Evolutionary conservation across 2,797 vertebrate species (phyloP).

Genomic region (Astyanax mexicanus): DNA sequence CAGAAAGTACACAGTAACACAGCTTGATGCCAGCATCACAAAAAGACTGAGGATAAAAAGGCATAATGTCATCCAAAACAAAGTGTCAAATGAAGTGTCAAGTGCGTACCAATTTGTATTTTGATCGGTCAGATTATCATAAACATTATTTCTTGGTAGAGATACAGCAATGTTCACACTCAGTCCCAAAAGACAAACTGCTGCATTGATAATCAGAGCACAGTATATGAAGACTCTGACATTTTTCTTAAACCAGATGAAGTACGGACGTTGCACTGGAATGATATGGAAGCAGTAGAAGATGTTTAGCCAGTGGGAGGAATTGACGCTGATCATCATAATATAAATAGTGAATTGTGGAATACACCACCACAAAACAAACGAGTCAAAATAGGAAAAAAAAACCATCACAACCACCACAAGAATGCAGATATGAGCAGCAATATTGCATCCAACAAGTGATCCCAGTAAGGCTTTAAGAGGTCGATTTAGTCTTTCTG

Average conservation of each 20-base stretch:
- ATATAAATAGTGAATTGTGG: background rate
- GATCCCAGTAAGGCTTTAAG: constrained; percentile 58
- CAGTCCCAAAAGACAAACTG: background rate
- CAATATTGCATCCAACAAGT: constrained; percentile 44
- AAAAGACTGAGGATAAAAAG: constrained; percentile 32
- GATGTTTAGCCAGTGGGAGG: constrained; percentile 61
- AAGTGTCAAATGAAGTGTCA: background rate
- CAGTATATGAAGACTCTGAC: constrained; percentile 51
- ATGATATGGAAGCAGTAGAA: constrained; percentile 67
- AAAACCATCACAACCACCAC: background rate
- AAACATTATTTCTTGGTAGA: too few species aligned
- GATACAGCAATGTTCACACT: accelerated
- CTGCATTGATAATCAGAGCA: constrained; percentile 29
- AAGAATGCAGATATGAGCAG: constrained; percentile 22
- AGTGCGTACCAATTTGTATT: background rate
- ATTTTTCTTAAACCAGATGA: constrained; percentile 65
- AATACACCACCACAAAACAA: background rate
- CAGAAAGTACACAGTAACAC: constrained; percentile 5
- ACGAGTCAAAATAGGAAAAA: background rate
- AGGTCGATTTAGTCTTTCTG: constrained; percentile 57
- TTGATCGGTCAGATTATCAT: background rate
- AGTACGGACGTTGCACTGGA: constrained; percentile 33
- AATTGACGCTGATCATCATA: constrained; percentile 42
- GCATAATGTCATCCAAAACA: background rate
- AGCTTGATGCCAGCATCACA: constrained; percentile 18